Evolutionary conservation across 2,888 invertebrate genomes (phyloP), one percentile per base, ranked within the genome.

Genomic region (Matsumyia berberina): DNA sequence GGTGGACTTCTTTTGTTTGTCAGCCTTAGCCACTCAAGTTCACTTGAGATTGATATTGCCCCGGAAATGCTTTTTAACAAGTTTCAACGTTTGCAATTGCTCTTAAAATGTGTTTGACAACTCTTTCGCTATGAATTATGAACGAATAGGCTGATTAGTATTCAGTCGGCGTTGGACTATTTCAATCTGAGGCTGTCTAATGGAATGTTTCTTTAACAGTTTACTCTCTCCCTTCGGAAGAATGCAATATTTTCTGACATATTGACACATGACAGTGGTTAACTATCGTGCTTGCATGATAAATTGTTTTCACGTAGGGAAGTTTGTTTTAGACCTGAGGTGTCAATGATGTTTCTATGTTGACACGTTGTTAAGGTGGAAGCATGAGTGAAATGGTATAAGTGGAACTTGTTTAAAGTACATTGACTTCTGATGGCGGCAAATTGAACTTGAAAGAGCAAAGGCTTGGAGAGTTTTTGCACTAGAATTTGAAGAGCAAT

Each of bases 31-130:
- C 19, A 24, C 6, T 49, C 0, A 19, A n/a, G 29, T 24, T 24
- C 24, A 49, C 11, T 53, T 53, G 31, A 53, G 53, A 53, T 53
- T 53, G 31, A 53, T 31, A 53, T 53, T 53, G 53, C 53, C 33
- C 31, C 33, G 53, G 24, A 24, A 33, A 15, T 1, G 8, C 15
- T 53, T 53, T 12, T 15, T 53, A 31, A 53, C 53, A 11, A 53
- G 31, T 29, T 49, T 9, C 24, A 24, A 19, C 11, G 11, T 9
- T n/a, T 49, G 11, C 24, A n/a, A 9, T 29, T 51, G 29, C 29
- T 51, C 7, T 2, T 29, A 29, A 51, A 29, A n/a, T n/a, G 29
- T 7, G 24, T 51, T 29, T 0, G 3, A 51, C 29, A 12, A n/a
- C 19, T 11, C 7, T 2, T 51, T 29, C 7, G 29, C n/a, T 7